phyloP scores from a whole-genome alignment of 2,888 invertebrate species.

The Mactromeris polynyma region DNA sequence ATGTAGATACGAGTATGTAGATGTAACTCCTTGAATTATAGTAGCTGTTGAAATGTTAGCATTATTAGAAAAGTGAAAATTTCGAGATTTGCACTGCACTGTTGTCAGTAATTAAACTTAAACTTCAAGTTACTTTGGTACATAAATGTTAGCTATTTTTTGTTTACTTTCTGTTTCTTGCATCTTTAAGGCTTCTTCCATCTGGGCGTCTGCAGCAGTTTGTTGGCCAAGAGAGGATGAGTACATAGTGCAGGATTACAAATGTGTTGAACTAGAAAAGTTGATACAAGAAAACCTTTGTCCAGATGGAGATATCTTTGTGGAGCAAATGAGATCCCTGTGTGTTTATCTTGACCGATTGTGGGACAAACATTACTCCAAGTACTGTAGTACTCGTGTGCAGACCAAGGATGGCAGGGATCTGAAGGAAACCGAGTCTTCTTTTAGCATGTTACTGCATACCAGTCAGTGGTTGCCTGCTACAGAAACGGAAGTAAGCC shows the following conservation, averaged over 20 bases:
- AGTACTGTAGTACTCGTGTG: constrained; percentile 65
- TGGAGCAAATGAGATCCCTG: constrained; percentile 80
- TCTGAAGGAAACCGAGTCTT: constrained; percentile 75
- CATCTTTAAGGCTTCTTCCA: constrained; percentile 73
- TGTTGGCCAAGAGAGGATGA: constrained; percentile 76
- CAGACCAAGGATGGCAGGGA: constrained; percentile 65
- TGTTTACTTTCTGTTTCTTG: neutral
- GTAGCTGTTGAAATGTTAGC: too few species aligned
- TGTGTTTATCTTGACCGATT: constrained; percentile 74
- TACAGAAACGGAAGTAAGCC: constrained; percentile 50
- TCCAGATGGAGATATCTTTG: constrained; percentile 40
- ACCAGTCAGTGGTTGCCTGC: constrained; percentile 82
- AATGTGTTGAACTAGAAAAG: constrained; percentile 79
- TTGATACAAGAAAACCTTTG: constrained; percentile 72
- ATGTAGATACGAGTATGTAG: too few species aligned
- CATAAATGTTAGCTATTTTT: too few species aligned
- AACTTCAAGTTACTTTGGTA: too few species aligned
- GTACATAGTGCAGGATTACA: constrained; percentile 76
- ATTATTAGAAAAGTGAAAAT: too few species aligned
- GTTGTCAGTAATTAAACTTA: too few species aligned
- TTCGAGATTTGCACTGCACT: too few species aligned
- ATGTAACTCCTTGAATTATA: too few species aligned
- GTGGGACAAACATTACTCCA: constrained; percentile 75
- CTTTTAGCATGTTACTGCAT: constrained; percentile 80
- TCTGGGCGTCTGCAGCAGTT: constrained; percentile 78